Conservation (phyloP, 2,113 vertebrate genomes). For the Heterochromis multidens region DNA sequence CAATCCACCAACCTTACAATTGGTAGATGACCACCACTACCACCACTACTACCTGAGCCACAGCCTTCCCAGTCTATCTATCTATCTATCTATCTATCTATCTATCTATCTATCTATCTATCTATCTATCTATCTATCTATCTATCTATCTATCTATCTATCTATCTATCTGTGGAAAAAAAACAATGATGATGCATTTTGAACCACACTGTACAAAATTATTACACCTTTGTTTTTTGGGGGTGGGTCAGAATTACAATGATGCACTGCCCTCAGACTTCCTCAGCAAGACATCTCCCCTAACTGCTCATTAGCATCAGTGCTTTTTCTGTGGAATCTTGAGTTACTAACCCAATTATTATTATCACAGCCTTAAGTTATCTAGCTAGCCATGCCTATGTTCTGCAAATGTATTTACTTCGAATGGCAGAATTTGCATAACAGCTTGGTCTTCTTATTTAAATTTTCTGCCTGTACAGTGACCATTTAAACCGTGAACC, state of each 20-base stretch:
- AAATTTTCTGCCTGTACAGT: not conserved
- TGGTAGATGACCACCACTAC: not conserved
- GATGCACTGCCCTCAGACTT: accelerated
- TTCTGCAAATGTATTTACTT: accelerated
- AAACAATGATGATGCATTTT: no score
- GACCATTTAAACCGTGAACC: not conserved
- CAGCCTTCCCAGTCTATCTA: not conserved
- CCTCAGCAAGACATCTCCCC: not conserved
- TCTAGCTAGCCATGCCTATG: not conserved
- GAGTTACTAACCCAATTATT: not conserved
- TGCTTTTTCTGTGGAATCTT: not conserved
- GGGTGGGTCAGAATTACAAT: not conserved
- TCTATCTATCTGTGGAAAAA: no score
- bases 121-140: no score
- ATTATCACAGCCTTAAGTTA: accelerated
- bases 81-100: not conserved
- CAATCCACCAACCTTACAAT: not conserved
- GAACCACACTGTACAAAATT: accelerated
- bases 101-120: no score
- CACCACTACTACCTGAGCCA: not conserved
- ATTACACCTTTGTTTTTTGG: not conserved
- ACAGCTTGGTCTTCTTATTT: not conserved
- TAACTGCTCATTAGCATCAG: accelerated
- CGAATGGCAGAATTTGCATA: not conserved
- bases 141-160: no score